Conservation (phyloP, 2,113 vertebrate genomes). For the Macheiramphus alcinus region DNA sequence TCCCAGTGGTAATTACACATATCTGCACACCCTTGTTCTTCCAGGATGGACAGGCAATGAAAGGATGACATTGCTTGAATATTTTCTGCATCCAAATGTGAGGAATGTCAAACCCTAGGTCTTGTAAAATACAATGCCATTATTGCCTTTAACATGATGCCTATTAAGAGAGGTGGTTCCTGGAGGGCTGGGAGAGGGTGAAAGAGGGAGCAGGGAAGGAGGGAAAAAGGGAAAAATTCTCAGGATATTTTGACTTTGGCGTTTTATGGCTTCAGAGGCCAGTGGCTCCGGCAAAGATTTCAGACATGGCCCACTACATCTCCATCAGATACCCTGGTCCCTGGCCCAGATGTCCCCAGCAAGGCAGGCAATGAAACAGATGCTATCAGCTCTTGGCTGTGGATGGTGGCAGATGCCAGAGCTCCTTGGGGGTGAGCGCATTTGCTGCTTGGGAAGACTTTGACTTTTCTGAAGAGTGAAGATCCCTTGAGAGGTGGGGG, state of each 20-base stretch:
- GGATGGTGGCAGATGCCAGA: background rate
- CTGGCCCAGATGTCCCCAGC: background rate
- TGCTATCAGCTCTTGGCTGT: background rate
- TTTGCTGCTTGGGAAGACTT: background rate
- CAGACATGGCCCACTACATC: background rate
- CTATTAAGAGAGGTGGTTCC: background rate
- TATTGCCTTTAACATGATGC: background rate
- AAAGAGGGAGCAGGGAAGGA: background rate
- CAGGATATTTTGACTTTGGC: background rate
- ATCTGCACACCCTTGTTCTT: background rate
- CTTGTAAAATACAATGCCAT: background rate
- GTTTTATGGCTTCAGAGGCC: background rate
- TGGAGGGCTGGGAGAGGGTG: background rate
- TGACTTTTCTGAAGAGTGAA: background rate
- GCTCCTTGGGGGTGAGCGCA: too few species aligned
- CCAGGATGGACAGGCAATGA: background rate
- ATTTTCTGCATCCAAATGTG: background rate
- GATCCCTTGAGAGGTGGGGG: background rate
- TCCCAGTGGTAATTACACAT: background rate
- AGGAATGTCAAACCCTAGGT: background rate
- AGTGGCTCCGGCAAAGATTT: background rate
- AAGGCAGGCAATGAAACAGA: background rate
- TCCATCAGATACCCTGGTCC: background rate
- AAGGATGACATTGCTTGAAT: background rate
- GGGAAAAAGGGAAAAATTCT: background rate